Evolutionary conservation across 2,797 vertebrate genomes (phyloP).

Genomic region (Rallus crepitans): DNA sequence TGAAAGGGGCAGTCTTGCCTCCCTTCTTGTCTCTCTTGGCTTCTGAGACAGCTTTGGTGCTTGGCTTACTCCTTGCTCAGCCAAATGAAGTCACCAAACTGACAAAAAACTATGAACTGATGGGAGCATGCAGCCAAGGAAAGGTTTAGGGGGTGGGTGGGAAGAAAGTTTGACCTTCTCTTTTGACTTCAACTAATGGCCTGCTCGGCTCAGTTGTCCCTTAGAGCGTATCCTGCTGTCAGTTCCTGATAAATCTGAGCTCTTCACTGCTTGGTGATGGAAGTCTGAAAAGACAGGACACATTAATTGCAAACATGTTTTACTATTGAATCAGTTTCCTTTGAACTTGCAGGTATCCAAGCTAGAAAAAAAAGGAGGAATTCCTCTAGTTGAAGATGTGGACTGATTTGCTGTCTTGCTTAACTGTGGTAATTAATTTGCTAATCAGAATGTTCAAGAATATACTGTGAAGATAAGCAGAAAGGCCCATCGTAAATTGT

Average conservation of each 20-base stretch:
- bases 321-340: not conserved
- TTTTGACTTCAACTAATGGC: not conserved
- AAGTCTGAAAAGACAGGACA: not conserved
- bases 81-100: not conserved
- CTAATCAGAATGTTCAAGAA: not conserved
- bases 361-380: slow-evolving; percentile 50
- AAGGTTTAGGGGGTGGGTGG: not conserved
- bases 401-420: slow-evolving; percentile 32
- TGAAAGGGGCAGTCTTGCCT: not conserved
- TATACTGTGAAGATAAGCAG: not conserved
- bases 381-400: not conserved
- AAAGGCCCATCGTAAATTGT: not conserved
- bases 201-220: not conserved
- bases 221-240: not conserved
- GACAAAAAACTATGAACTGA: not conserved
- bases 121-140: not conserved
- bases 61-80: not conserved
- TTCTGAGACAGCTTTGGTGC: not conserved
- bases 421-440: not conserved
- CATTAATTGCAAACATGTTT: not conserved
- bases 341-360: slow-evolving; percentile 62
- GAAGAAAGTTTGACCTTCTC: not conserved
- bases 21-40: not conserved
- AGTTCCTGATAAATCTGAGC: not conserved
- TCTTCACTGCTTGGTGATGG: not conserved